Evolutionary conservation across 2,797 vertebrate species (phyloP).

Genomic region (Iguana delicatissima): DNA sequence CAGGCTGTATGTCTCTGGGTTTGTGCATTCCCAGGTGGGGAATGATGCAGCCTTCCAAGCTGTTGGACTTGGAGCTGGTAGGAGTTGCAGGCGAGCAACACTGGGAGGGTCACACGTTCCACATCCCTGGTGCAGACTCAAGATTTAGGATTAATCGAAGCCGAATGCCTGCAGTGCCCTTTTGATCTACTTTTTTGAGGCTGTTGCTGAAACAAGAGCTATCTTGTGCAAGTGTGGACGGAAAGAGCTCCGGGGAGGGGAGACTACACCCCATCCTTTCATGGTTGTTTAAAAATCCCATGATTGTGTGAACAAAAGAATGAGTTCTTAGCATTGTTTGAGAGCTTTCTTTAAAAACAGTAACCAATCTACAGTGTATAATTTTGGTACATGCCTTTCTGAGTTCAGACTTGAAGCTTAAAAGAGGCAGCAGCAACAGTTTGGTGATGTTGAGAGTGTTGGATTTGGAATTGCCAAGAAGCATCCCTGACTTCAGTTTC

Average conservation of each 20-base stretch:
- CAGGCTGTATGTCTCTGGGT: background rate
- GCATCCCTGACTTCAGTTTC: too few relatives aligned
- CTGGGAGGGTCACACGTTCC: too few relatives aligned
- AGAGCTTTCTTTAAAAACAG: background rate
- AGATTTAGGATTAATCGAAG: background rate
- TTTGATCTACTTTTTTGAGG: background rate
- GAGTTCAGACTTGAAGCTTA: background rate
- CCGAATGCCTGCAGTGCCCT: background rate
- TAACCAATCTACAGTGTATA: background rate
- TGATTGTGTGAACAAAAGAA: conserved; percentile 7
- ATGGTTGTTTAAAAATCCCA: conserved; percentile 5
- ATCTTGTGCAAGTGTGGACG: background rate
- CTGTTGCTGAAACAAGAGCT: background rate
- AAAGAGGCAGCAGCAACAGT: background rate
- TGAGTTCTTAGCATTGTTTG: background rate
- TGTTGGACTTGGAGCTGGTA: background rate
- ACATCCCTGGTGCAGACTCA: background rate
- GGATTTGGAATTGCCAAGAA: background rate
- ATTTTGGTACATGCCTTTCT: background rate
- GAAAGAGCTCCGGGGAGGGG: background rate
- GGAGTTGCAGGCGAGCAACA: background rate
- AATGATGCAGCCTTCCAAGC: too few relatives aligned
- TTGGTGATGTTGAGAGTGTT: background rate
- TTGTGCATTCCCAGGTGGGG: too few relatives aligned
- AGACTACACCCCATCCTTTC: background rate